A percentile compares a stretch with the other conserved stretches of the same genome.
phyloP scores from a whole-genome alignment of 1,140 invertebrate genomes.

The Neoseiulus cucumeris region DNA sequence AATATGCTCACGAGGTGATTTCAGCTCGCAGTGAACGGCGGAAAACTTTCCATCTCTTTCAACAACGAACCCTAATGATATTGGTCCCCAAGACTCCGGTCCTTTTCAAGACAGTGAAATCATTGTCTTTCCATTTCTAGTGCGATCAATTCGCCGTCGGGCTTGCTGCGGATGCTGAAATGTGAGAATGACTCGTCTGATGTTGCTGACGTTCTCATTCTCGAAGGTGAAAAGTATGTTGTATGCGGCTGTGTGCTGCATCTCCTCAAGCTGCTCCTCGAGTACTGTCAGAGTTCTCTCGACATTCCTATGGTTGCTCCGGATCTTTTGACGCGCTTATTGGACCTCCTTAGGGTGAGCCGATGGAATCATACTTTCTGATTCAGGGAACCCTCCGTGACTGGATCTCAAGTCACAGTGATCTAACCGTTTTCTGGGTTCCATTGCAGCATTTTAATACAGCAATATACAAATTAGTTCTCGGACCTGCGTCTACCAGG shows the following conservation, averaged over 20 bases:
- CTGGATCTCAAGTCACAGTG: neutral
- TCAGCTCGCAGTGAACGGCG: neutral
- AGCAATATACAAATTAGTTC: neutral
- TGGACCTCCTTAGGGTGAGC: slow-evolving; percentile 49
- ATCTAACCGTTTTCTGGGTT: neutral
- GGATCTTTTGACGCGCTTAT: slow-evolving; percentile 56
- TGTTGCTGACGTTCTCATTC: slow-evolving; percentile 34
- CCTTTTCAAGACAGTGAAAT: no score
- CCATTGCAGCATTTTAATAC: slow-evolving; percentile 3
- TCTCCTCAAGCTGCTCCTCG: slow-evolving; percentile 62
- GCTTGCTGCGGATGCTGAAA: slow-evolving; percentile 10
- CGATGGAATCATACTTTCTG: no score
- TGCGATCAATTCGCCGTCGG: slow-evolving; percentile 5
- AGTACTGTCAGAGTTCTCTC: slow-evolving; percentile 61
- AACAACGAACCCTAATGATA: no score
- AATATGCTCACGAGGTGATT: slow-evolving; percentile 2
- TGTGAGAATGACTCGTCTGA: slow-evolving; percentile 4
- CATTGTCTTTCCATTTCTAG: neutral
- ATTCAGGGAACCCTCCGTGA: neutral
- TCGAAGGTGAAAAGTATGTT: slow-evolving; percentile 59
- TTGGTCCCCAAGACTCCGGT: no score
- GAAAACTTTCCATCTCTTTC: neutral
- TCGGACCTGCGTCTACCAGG: neutral
- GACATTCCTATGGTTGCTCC: slow-evolving; percentile 38
- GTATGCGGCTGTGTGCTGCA: slow-evolving; percentile 54